phyloP scores from a whole-genome alignment of 1,140 invertebrate species.

The Paracyclopina nana region DNA sequence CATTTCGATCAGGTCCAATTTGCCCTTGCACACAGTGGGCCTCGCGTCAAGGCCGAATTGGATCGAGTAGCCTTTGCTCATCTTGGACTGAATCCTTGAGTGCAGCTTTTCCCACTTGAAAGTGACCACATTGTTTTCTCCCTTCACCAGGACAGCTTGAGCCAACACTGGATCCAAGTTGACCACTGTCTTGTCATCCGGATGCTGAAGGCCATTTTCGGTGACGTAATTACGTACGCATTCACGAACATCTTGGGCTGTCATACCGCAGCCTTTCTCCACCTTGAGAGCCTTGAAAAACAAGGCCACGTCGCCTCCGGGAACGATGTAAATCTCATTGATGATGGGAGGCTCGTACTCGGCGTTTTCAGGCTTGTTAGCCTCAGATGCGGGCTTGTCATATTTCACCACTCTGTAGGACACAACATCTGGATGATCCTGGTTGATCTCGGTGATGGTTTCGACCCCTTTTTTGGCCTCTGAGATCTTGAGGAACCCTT shows the following conservation, averaged over 20 bases:
- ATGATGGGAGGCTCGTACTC: slow-evolving; percentile 32
- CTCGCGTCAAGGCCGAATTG: slow-evolving; percentile 32
- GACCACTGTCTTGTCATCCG: slow-evolving; percentile 29
- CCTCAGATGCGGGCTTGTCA: slow-evolving; percentile 25
- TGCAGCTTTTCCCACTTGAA: slow-evolving; percentile 48
- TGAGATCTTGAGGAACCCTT: slow-evolving; percentile 41
- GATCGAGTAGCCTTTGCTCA: slow-evolving; percentile 53
- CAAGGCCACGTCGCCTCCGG: slow-evolving; percentile 39
- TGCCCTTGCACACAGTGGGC: slow-evolving; percentile 21
- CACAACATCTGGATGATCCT: slow-evolving; percentile 32
- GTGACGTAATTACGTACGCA: slow-evolving; percentile 56
- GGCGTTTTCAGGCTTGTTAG: slow-evolving; percentile 23
- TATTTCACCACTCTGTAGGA: slow-evolving; percentile 21
- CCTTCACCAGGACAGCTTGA: slow-evolving; percentile 24
- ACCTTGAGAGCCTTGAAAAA: slow-evolving; percentile 32
- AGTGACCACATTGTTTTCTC: slow-evolving; percentile 23
- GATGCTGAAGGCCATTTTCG: slow-evolving; percentile 40
- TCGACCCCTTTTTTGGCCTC: slow-evolving; percentile 50
- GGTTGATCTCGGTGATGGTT: slow-evolving; percentile 38
- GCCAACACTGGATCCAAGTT: slow-evolving; percentile 32
- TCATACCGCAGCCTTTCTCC: slow-evolving; percentile 26
- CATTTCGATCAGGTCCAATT: slow-evolving; percentile 56
- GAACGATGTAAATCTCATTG: slow-evolving; percentile 45
- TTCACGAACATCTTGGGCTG: slow-evolving; percentile 41
- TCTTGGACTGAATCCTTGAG: slow-evolving; percentile 41